These are phyloP conservation scores for Linepithema humile DNA, from an alignment of 1,140 invertebrate genomes.

Conservation along the genomic window DNA sequence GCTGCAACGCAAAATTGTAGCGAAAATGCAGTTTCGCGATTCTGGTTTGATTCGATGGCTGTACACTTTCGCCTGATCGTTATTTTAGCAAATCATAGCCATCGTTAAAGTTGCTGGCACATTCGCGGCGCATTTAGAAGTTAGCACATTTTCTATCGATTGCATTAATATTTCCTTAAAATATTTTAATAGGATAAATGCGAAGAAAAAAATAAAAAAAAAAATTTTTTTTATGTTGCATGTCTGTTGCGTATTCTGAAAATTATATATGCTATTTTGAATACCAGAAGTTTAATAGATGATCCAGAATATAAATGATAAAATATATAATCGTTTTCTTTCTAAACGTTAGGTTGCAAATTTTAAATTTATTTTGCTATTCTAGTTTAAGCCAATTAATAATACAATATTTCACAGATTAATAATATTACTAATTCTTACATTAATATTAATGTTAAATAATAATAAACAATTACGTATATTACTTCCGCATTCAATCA, in stretches of 20 bases:
- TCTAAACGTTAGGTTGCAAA: no score
- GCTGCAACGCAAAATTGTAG: slow-evolving; percentile 18
- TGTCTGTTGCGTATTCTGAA: no score
- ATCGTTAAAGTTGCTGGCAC: background rate
- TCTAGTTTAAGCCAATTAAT: no score
- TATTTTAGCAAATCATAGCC: slow-evolving; percentile 6
- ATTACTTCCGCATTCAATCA: background rate
- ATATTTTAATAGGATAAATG: background rate
- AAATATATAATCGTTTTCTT: background rate
- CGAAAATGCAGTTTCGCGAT: slow-evolving; percentile 34
- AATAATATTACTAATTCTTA: no score
- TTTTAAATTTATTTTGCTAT: no score
- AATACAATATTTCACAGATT: no score
- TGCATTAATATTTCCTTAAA: background rate
- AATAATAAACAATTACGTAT: background rate
- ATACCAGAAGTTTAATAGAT: background rate
- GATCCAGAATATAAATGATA: background rate
- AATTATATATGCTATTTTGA: background rate
- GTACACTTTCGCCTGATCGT: slow-evolving; percentile 6
- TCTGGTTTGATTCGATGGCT: slow-evolving; percentile 25
- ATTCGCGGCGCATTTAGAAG: background rate
- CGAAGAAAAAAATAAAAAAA: background rate
- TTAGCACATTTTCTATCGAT: background rate
- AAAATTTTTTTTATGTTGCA: background rate
- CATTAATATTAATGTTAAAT: no score